A percentile compares a stretch with the other conserved stretches of the same genome.
Conservation (phyloP, 2,888 invertebrate species). For the Argynnis bischoffii region DNA sequence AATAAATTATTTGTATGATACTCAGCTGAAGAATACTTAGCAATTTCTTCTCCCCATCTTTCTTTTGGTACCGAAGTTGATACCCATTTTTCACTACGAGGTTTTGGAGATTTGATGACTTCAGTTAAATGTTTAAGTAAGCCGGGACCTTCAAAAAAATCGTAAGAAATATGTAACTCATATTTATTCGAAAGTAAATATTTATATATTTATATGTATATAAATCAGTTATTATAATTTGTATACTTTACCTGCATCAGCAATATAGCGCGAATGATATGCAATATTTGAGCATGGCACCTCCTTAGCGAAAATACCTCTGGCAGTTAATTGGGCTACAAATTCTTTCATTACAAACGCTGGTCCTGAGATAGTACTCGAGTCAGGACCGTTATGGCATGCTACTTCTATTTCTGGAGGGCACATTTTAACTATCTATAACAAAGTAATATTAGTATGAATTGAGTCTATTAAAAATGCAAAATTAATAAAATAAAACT, state of each 20-base stretch:
- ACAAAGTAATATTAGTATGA: constrained; percentile 16
- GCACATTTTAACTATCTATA: constrained; percentile 55
- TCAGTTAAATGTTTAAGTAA: constrained; percentile 82
- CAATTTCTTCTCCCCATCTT: constrained; percentile 78
- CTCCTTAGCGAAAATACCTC: constrained; percentile 68
- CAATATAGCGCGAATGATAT: constrained; percentile 93
- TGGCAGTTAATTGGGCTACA: constrained; percentile 69
- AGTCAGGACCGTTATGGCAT: constrained; percentile 90
- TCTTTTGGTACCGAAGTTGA: constrained; percentile 88
- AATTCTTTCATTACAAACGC: constrained; percentile 83
- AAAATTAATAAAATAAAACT: too few species aligned
- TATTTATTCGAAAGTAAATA: too few species aligned
- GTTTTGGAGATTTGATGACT: constrained; percentile 82
- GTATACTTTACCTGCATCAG: constrained; percentile 75
- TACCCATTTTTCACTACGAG: constrained; percentile 88
- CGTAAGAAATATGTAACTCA: too few species aligned
- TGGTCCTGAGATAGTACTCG: constrained; percentile 91
- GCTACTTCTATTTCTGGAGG: constrained; percentile 86
- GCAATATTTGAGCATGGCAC: constrained; percentile 90
- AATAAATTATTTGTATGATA: constrained; percentile 92
- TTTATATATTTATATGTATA: too few species aligned
- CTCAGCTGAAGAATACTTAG: constrained; percentile 87
- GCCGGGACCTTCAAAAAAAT: constrained; percentile 59
- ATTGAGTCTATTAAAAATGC: too few species aligned
- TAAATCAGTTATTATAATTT: not conserved